phyloP scores from a whole-genome alignment of 2,797 vertebrate genomes.

The Catamblyrhynchus diadema region DNA sequence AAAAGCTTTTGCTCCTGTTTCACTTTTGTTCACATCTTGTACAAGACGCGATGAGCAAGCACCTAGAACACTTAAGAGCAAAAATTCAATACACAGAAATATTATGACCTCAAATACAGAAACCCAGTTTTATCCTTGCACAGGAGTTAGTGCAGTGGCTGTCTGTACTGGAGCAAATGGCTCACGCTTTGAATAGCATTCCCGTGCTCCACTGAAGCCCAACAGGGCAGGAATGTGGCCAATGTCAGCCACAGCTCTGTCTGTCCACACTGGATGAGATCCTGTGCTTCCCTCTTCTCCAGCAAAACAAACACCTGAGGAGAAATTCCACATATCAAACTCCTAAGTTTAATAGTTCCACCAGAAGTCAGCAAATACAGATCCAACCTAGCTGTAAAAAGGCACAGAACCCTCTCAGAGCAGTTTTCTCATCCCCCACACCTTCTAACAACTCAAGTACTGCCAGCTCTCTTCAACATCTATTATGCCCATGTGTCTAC shows the following conservation, averaged over 20 bases:
- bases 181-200: neutral
- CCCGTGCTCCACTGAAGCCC: neutral
- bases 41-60: neutral
- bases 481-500: rapidly evolving
- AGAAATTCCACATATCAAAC: neutral
- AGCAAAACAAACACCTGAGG: neutral
- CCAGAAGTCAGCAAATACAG: neutral
- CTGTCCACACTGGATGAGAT: rapidly evolving
- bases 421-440: neutral
- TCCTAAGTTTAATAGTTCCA: neutral
- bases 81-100: neutral
- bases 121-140: neutral
- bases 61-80: neutral
- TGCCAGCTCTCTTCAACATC: neutral
- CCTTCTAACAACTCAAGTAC: neutral
- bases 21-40: neutral
- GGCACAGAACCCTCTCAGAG: neutral
- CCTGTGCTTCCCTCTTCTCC: neutral
- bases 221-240: neutral
- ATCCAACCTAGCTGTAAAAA: neutral
- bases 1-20: neutral
- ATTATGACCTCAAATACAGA: neutral
- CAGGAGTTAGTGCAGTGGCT: neutral
- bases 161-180: neutral
- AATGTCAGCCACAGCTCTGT: rapidly evolving